Evolutionary conservation across 2,888 invertebrate species (phyloP), one percentile per base, ranked within the genome.

Genomic region (Rhamphomyia laevipes): DNA sequence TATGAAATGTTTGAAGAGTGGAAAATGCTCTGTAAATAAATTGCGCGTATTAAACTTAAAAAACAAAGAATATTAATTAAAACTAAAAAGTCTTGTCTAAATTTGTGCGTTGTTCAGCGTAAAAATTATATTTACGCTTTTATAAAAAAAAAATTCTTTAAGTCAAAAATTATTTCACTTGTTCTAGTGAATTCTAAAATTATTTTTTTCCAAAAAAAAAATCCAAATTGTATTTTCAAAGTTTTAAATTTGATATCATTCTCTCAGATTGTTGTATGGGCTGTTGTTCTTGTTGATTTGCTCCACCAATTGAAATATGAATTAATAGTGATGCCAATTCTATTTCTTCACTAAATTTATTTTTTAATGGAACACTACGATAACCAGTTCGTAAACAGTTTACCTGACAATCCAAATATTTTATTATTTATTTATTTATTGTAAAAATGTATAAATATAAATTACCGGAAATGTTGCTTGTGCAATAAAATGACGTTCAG

Each of bases 401-500:
- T 35, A 84, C 68, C 79, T 80, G 56, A 52, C 72, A 13, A 13
- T 35, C n/a, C 2, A 7, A 35, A 35, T 35, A n/a, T n/a, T n/a
- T n/a, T 2, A n/a, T 13, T 4, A 13, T 35, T 3, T 5, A 13
- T 35, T 35, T 2, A 10, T n/a, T 16, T 16, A 15, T 9, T 4
- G 4, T 38, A 18, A 21, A 16, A 13, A 21, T n/a, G 13, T 42
- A 2, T 6, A 23, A 7, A 13, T 23, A 23, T n/a, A n/a, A 4
- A 73, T 71, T 58, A 94, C 77, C 0, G 96, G 93, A 73, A 84
- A 94, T 12, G 91, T 90, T 38, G 92, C 91, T 73, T 99, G 97
- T 1, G 96, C 96, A 53, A 96, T 86, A 68, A 96, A 94, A 73
- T 94, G 94, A 12, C 84, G 87, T 62, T 96, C 96, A 0, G 94